These are phyloP conservation scores for Actenoides lindsayi DNA, from an alignment of 2,113 vertebrate genomes.

Conservation along the genomic window DNA sequence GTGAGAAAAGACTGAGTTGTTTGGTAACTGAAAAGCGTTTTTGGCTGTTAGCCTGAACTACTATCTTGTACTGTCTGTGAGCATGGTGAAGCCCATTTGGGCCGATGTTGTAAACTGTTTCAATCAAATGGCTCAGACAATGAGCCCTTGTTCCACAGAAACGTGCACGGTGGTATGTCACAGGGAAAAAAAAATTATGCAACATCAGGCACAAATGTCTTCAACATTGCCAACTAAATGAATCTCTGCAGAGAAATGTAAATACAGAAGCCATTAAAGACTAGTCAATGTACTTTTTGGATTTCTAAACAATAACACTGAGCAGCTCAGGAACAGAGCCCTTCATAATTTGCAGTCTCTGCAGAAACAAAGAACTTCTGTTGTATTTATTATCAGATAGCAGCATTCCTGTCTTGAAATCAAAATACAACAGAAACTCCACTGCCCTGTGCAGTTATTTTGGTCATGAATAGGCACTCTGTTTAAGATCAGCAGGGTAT, in stretches of 20 bases:
- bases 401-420: slow-evolving; percentile 46
- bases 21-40: background rate
- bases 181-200: slow-evolving; percentile 64
- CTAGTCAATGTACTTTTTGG: background rate
- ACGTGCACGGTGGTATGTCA: background rate
- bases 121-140: background rate
- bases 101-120: background rate
- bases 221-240: slow-evolving; percentile 37
- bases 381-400: slow-evolving; percentile 37
- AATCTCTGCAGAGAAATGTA: slow-evolving; percentile 60
- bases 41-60: background rate
- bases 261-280: slow-evolving; percentile 48
- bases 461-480: slow-evolving; percentile 62
- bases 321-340: background rate
- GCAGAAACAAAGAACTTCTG: slow-evolving; percentile 49
- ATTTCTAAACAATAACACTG: slow-evolving; percentile 4
- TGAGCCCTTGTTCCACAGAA: slow-evolving; percentile 36
- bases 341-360: background rate
- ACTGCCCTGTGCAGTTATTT: slow-evolving; percentile 69
- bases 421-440: slow-evolving; percentile 74
- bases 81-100: background rate
- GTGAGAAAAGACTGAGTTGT: background rate
- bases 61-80: background rate
- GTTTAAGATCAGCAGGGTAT: slow-evolving; percentile 75
- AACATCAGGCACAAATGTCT: slow-evolving; percentile 41